Conservation (phyloP, 2,797 vertebrate species). For the Atherinosoma microstoma region DNA sequence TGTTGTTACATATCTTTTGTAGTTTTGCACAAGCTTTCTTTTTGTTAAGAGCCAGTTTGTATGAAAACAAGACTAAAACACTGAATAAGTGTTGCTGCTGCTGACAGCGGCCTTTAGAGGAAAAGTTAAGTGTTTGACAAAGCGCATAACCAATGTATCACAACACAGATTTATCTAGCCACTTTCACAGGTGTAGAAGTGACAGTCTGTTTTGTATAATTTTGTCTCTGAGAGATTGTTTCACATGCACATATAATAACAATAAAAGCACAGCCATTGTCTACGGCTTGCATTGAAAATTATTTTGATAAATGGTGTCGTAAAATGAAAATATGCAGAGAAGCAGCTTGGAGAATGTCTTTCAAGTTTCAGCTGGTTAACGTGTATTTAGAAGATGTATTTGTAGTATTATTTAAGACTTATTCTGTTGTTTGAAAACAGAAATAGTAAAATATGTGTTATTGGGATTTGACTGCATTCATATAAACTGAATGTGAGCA, state of each 20-base stretch:
- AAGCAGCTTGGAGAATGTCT: background rate
- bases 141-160: background rate
- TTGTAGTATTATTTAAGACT: background rate
- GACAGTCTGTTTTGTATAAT: background rate
- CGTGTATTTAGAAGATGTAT: background rate
- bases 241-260: background rate
- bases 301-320: background rate
- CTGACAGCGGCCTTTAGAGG: background rate
- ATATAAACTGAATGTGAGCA: background rate
- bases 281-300: background rate
- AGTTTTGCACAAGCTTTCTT: background rate
- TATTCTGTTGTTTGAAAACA: too few relatives aligned
- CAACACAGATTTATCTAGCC: background rate
- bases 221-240: background rate
- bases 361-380: background rate
- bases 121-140: background rate
- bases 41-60: background rate
- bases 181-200: background rate
- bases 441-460: too few relatives aligned
- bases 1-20: background rate
- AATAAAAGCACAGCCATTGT: background rate
- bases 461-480: background rate
- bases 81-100: background rate
- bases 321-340: background rate
- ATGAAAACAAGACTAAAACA: background rate